Percentiles rank a stretch among this genome's conserved stretches.
phyloP scores from a whole-genome alignment of 2,888 invertebrate species.

The Mactromeris polynyma region DNA sequence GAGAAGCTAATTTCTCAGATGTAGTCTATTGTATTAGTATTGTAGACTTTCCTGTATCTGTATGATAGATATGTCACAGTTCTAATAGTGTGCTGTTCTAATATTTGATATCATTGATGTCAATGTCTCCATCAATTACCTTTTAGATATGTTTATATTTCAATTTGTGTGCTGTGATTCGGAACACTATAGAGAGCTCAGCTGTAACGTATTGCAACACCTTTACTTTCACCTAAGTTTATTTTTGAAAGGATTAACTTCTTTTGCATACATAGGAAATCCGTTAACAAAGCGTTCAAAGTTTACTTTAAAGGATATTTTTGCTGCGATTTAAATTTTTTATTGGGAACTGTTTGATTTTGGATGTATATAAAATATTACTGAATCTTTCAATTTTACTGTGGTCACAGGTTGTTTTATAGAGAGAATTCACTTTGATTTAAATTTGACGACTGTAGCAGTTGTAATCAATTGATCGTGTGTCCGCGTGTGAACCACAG shows the following conservation, averaged over 20 bases:
- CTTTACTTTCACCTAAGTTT: conserved; percentile 38
- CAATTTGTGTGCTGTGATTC: too few relatives aligned
- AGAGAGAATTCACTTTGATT: not conserved
- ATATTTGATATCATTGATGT: too few relatives aligned
- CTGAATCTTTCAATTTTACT: not conserved
- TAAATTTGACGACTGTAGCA: not conserved
- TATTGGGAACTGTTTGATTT: not conserved
- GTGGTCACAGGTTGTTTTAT: not conserved
- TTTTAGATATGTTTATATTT: too few relatives aligned
- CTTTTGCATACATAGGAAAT: conserved; percentile 59
- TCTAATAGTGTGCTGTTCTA: too few relatives aligned
- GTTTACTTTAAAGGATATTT: conserved; percentile 61
- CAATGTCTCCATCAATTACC: too few relatives aligned
- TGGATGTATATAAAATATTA: not conserved
- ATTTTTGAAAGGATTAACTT: conserved; percentile 61
- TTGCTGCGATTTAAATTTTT: conserved; percentile 34
- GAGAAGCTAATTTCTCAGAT: too few relatives aligned
- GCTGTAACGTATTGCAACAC: conserved; percentile 39
- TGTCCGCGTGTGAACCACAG: not conserved
- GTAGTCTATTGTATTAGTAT: too few relatives aligned
- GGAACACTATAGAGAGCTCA: conserved; percentile 7
- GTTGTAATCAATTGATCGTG: not conserved
- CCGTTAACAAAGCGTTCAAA: conserved; percentile 57
- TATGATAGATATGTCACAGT: too few relatives aligned
- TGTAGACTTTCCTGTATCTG: too few relatives aligned